Base-by-base conservation (phyloP, 2,888 invertebrate genomes). In the Ophion costatus region DNA sequence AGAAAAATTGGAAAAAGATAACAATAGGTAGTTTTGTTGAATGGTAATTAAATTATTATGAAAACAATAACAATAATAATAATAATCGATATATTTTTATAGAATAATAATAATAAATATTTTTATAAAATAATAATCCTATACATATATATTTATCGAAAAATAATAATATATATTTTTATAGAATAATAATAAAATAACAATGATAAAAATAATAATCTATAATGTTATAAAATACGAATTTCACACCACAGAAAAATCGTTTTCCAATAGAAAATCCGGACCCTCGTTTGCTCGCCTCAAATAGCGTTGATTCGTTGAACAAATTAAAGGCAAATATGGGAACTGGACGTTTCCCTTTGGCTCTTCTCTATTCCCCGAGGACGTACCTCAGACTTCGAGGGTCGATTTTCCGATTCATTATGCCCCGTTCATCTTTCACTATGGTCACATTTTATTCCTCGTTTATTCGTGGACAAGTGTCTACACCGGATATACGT, bases 301-400 rank as follows among this genome's bases (percentile, higher is more conserved):
- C 90, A 89, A 90, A 90, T 87, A 87, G 79, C 83, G 87, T 86
- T 89, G 88, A 91, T 90, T 88, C 89, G 86, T 84, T 80, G 83
- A 78, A 81, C 86, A 89, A 89, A 91, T 92, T 91, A 88, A 91
- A 92, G 86, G 88, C 88, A 91, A 91, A 92, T 90, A 90, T 83
- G 81, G 63, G 57, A 84, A 42, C 33, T 38, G 64, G 56, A 79
- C 51, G 33, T 63, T 22, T 42, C 22, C 51, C 61, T 61, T 51
- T 33, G 57, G 38, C 76, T 20, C 33, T 20, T 75, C 42, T 14
- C 69, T 45, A 29, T 14, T 29, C 2, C 17, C 51, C 51, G 63
- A 61, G 73, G 59, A 57, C 56, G 24, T 22, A 29, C 59, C 69
- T 17, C 69, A 63, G 45, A 63, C 29, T 29, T 20, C 51, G 42